Evolutionary conservation across 2,797 vertebrate species (phyloP).

Genomic region (Huso huso): DNA sequence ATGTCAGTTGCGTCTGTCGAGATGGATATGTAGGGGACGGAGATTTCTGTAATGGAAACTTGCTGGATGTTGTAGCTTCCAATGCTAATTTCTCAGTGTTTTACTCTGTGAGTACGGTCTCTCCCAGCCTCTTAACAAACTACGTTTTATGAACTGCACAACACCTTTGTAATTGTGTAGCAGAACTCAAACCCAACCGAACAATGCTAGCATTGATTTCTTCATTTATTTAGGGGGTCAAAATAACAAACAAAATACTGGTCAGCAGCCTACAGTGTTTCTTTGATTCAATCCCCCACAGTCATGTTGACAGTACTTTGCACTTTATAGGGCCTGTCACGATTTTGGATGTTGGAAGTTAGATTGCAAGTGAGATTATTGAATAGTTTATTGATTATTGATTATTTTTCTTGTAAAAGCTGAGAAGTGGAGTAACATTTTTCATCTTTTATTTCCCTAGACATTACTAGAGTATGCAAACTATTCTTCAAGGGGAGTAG

Average conservation of each 20-base stretch:
- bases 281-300: too few relatives aligned
- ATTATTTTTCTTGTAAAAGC: background rate
- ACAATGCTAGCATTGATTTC: too few relatives aligned
- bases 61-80: slow-evolving; percentile 69
- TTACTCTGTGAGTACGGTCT: slow-evolving; percentile 65
- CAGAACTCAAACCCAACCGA: too few relatives aligned
- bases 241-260: too few relatives aligned
- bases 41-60: slow-evolving; percentile 73
- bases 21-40: slow-evolving; percentile 75
- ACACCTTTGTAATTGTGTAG: background rate
- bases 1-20: slow-evolving; percentile 71
- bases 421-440: too few relatives aligned
- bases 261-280: too few relatives aligned
- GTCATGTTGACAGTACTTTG: too few relatives aligned
- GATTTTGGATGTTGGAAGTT: too few relatives aligned
- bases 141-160: background rate
- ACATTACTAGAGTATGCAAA: slow-evolving; percentile 70
- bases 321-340: too few relatives aligned
- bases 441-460: slow-evolving; percentile 38
- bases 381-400: background rate
- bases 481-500: slow-evolving; percentile 55
- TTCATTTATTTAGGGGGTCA: too few relatives aligned
- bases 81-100: slow-evolving; percentile 74
- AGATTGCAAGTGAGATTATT: background rate
- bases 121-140: background rate